Evolutionary conservation across 1,140 invertebrate species (phyloP).

Genomic region (Druon quercuslanigerum): DNA sequence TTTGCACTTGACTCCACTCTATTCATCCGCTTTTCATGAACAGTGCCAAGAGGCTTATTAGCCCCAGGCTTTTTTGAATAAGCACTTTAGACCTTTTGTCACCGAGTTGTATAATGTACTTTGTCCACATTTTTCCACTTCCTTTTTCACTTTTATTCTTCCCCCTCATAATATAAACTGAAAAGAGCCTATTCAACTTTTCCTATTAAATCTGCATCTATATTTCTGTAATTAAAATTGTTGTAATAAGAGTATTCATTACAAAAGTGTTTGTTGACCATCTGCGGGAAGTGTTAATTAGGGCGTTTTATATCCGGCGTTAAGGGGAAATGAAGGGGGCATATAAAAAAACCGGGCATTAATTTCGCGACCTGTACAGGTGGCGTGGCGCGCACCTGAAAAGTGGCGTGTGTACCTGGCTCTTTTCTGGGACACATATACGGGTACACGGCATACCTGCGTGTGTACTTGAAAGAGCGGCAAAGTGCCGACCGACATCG

Average conservation of each 20-base stretch:
- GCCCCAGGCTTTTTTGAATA: slow-evolving; percentile 7
- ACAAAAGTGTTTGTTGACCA: background rate
- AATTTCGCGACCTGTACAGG: slow-evolving; percentile 30
- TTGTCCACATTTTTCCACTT: background rate
- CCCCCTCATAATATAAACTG: background rate
- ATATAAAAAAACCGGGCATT: background rate
- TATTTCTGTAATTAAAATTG: no score
- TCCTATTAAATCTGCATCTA: background rate
- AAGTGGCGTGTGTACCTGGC: slow-evolving; percentile 16
- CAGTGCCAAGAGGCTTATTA: slow-evolving; percentile 19
- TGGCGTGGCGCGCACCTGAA: slow-evolving; percentile 35
- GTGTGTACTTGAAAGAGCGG: slow-evolving; percentile 52
- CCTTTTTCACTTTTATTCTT: background rate
- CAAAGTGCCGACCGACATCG: slow-evolving; percentile 43
- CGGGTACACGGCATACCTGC: slow-evolving; percentile 39
- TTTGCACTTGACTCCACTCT: background rate
- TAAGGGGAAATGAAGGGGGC: background rate
- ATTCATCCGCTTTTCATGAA: background rate
- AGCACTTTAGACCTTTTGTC: slow-evolving; percentile 18
- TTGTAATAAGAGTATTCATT: no score
- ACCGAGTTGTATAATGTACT: background rate
- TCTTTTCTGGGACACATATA: slow-evolving; percentile 38
- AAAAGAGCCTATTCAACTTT: background rate
- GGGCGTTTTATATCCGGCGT: slow-evolving; percentile 15
- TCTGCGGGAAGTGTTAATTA: slow-evolving; percentile 21